Base-by-base conservation (phyloP, 2,888 invertebrate species). In the Ypsolopha scabrella region DNA sequence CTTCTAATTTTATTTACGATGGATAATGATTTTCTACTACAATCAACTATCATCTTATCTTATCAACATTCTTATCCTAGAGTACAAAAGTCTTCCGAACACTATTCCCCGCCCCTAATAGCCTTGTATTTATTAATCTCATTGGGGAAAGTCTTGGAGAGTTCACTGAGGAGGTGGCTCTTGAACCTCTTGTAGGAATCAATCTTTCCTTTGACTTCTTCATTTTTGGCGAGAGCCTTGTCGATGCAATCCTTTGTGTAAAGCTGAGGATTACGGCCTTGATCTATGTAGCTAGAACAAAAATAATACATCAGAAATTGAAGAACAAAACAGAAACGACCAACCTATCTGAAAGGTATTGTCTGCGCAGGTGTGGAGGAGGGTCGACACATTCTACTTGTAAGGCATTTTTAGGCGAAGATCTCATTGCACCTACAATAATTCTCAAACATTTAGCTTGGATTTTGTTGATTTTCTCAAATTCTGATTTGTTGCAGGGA, bases 211-310 rank as follows among this genome's bases (percentile, higher is more conserved):
- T 98, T 98, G 0, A 99, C 97, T 79, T 97, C 95, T 82, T 98
- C 99, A 83, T 99, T 99, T 71, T 98, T 98, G 9, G 95, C 94
- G 59, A 99, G 80, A 0, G 99, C 98, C 72, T 98, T 98, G 72
- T 99, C 99, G 65, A 99, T 96, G 71, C 98, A 98, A 77, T 99
- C 98, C 86, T 98, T 98, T 1, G 99, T 99, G 74, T 98, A 99
- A 10, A 99, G 85, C 65, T 99, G 98, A 1, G 99, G 99, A 81
- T 99, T 99, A 60, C 97, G 92, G 8, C 99, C 99, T 85, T 97
- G 95, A 72, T 99, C 99, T 58, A 99, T 98, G 70, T 99, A 98
- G 65, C 96, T 96, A 76, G 59, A 90, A 89, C 52, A 55, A 66
- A 55, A 50, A 47, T 38, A 39, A 4, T 24, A 24, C 24, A 24